Evolutionary conservation across 1,140 invertebrate species (phyloP), one percentile per base, ranked within the genome.

Genomic region (Elysia chlorotica): DNA sequence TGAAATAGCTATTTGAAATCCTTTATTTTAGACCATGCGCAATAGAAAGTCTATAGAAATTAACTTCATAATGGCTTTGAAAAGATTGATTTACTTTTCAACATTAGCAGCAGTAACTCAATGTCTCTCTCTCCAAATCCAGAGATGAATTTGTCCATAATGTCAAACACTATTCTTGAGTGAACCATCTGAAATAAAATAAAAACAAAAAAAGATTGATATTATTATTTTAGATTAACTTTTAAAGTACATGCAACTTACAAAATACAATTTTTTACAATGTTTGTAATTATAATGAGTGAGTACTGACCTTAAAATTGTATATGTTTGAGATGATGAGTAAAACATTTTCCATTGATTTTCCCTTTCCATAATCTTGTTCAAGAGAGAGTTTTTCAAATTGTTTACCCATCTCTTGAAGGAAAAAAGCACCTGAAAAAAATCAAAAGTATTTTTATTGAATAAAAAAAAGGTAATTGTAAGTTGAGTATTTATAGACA

Each of bases 261-360:
- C n/a, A n/a, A n/a, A n/a, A n/a, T n/a, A n/a, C n/a, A n/a, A n/a
- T n/a, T n/a, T n/a, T n/a, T n/a, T n/a, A n/a, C n/a, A n/a, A n/a
- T n/a, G n/a, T n/a, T n/a, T n/a, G n/a, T n/a, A n/a, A n/a, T n/a
- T n/a, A n/a, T n/a, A n/a, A n/a, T n/a, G n/a, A n/a, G n/a, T n/a
- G n/a, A n/a, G n/a, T n/a, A 65, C 73, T 85, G 88, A 95, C 93
- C 89, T 96, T 96, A 83, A 98, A 98, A 85, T 93, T 94, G 82
- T 96, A 98, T 25, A 98, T 87, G 87, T 95, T 92, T 2, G 92
- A 91, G 0, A 98, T 87, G 53, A 96, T 89, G 2, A 93, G 88
- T 0, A 95, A 84, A 0, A 95, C 80, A 88, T 98, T 98, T 80
- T 97, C 95, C n/a, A 96, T 82, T 65, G 91, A 88, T 86, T 98